Evolutionary conservation across 2,888 invertebrate genomes (phyloP), one percentile per base, ranked within the genome.

Genomic region (Agrotis puta): DNA sequence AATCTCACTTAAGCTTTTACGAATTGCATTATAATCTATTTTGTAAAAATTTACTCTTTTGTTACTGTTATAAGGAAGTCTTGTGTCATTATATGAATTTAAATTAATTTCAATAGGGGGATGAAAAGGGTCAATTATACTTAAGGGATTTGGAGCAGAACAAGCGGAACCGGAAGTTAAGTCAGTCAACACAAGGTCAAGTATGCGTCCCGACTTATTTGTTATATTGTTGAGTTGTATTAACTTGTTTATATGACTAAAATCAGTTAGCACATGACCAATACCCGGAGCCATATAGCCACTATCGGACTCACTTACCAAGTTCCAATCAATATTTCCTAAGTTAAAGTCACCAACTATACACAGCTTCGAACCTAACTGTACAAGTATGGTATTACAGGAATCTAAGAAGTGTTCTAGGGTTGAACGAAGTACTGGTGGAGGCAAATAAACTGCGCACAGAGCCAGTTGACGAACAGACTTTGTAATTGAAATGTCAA

Each of bases 41-140:
- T 45, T 45, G 45, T 20, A 48, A 48, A 48, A 48, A 48, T n/a
- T n/a, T 48, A n/a, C n/a, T 48, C n/a, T 48, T 47, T 47, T 47
- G 47, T 2, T 47, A 47, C n/a, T 47, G n/a, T 47, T 47, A 47
- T 47, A 47, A 2, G 47, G n/a, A 47, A 47, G 47, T 47, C 47
- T 47, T 47, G 47, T 47, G 18, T 47, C 47, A 7, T 47, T n/a
- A n/a, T n/a, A 9, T 48, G 48, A 48, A 9, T 48, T 48, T 9
- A 48, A 11, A 48, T 20, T 48, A 48, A 48, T 48, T 48, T 48
- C 48, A 48, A 48, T 48, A n/a, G 48, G 48, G 48, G 48, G 48
- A 48, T 48, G n/a, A 3, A 48, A 48, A 20, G 48, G 48, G n/a
- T 48, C 48, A 11, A 48, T 20, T n/a, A 11, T n/a, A 48, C n/a